Evolutionary conservation across 2,888 invertebrate genomes (phyloP).

Genomic region (Corbicula japonica): DNA sequence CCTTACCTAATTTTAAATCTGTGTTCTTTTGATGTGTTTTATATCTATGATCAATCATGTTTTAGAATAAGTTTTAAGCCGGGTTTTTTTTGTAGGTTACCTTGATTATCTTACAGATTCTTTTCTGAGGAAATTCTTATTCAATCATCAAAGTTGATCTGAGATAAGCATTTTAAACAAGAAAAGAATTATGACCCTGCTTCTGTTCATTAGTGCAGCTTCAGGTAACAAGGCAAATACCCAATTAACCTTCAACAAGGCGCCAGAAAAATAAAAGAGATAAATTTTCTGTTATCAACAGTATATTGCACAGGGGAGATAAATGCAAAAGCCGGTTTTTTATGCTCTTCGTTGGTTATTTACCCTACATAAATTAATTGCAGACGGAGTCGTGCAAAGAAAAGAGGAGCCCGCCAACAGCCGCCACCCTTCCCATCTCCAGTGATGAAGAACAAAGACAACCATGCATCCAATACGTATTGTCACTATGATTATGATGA

Average conservation of each 20-base stretch:
- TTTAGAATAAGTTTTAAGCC: too few species aligned
- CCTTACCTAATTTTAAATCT: too few species aligned
- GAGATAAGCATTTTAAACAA: not conserved
- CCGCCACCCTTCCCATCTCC: conserved; percentile 74
- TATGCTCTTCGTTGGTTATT: too few species aligned
- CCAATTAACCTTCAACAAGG: conserved; percentile 4
- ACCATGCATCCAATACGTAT: conserved; percentile 71
- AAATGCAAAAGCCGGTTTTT: too few species aligned
- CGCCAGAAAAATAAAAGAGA: too few species aligned
- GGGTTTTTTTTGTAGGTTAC: too few species aligned
- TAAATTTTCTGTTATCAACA: too few species aligned
- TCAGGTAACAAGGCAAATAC: not conserved
- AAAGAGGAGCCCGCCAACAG: conserved; percentile 64
- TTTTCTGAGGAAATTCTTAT: not conserved
- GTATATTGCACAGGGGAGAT: too few species aligned
- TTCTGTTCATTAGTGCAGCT: not conserved
- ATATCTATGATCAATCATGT: too few species aligned
- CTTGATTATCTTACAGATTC: conserved; percentile 8
- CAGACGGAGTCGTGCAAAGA: conserved; percentile 48
- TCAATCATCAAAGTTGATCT: conserved; percentile 1
- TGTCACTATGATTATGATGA: conserved; percentile 81
- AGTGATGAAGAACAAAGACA: conserved; percentile 67
- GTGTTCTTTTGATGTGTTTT: too few species aligned
- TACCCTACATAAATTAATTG: conserved; percentile 11
- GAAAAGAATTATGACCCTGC: not conserved